These are phyloP conservation scores for Aurelia coerulea DNA, from an alignment of 30 jellyfish, hydroid and myxozoan species.

Conservation along the genomic window DNA sequence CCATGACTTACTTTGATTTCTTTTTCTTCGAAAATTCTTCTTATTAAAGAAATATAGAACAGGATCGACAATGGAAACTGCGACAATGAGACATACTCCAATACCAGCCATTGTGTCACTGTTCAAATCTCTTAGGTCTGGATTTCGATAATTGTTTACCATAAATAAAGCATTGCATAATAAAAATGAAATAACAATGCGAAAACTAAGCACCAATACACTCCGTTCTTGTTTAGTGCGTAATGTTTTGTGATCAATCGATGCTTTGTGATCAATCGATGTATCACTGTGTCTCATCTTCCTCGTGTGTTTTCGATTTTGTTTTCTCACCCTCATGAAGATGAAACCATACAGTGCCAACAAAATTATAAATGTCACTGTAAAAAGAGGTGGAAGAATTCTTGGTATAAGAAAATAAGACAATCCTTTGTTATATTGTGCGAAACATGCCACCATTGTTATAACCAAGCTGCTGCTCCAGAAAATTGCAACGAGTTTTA, in stretches of 20 bases:
- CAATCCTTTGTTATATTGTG: constrained; percentile 4
- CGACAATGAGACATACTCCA: constrained; percentile 21
- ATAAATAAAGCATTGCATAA: constrained; percentile 7
- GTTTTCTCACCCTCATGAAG: neutral
- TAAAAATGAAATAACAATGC: constrained; percentile 7
- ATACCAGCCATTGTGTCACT: neutral
- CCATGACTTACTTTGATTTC: neutral
- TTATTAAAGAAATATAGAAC: constrained; percentile 16
- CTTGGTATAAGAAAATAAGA: neutral
- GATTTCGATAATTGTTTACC: neutral
- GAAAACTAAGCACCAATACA: constrained; percentile 13
- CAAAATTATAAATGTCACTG: neutral
- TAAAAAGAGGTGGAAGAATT: neutral
- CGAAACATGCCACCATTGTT: neutral
- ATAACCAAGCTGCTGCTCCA: neutral
- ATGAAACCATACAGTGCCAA: neutral
- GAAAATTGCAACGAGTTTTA: constrained; percentile 8
- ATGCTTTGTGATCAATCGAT: neutral
- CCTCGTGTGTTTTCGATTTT: neutral
- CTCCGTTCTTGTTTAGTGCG: constrained; percentile 19
- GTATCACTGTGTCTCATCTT: neutral
- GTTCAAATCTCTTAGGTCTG: neutral
- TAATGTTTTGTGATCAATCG: neutral
- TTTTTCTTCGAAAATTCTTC: no score
- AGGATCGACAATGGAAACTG: constrained; percentile 20